A percentile compares a stretch with the other conserved stretches of the same genome.
These are phyloP conservation scores for Aleadryas rufinucha DNA, from an alignment of 2,113 vertebrate species.

Conservation along the genomic window DNA sequence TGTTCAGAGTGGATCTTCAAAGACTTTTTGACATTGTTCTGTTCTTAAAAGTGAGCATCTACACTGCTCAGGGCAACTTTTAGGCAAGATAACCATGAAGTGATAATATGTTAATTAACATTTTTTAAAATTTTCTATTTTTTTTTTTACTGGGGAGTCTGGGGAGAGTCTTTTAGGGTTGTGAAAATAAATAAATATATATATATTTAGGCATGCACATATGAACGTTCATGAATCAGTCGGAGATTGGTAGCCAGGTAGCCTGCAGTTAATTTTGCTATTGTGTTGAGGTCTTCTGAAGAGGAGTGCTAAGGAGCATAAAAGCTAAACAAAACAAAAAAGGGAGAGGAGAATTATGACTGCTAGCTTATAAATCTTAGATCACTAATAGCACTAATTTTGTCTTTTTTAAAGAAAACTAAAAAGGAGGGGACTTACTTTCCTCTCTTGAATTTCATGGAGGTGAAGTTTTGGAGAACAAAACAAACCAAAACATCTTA, in stretches of 20 bases:
- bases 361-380: background rate
- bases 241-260: background rate
- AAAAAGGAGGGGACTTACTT: background rate
- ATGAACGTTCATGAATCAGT: background rate
- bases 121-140: background rate
- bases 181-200: background rate
- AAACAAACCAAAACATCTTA: slow-evolving; percentile 25
- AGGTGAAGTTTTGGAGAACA: slow-evolving; percentile 24
- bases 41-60: slow-evolving; percentile 56
- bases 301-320: background rate
- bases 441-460: slow-evolving; percentile 12
- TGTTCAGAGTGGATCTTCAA: slow-evolving; percentile 43
- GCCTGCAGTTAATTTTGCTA: background rate
- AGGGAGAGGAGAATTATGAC: background rate
- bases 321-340: slow-evolving; percentile 34
- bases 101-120: slow-evolving; percentile 56
- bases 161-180: background rate
- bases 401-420: background rate
- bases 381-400: slow-evolving; percentile 3
- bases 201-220: background rate
- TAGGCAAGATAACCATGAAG: slow-evolving; percentile 56
- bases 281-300: background rate
- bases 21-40: slow-evolving; percentile 65
- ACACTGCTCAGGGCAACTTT: slow-evolving; percentile 60
- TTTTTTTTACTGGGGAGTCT: background rate